Evolutionary conservation across 1,140 invertebrate genomes (phyloP).

Genomic region (Yoshiicerus persimilis): DNA sequence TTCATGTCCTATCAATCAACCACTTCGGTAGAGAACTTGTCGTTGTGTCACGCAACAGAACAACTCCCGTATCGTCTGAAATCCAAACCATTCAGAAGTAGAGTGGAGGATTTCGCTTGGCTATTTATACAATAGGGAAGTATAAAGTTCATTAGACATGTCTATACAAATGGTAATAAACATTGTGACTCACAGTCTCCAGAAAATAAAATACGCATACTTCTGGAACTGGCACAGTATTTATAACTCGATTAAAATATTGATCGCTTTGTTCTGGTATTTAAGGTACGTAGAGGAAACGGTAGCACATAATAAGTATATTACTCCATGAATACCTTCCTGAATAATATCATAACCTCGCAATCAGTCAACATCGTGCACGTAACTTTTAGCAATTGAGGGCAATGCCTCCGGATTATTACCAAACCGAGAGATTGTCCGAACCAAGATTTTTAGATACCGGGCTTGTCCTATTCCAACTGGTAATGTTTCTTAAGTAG

Average conservation of each 20-base stretch:
- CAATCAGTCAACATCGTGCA: neutral
- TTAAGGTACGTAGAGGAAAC: neutral
- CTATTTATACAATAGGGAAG: no score
- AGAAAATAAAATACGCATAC: neutral
- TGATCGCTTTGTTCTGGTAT: neutral
- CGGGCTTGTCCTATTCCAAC: neutral
- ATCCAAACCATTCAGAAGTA: no score
- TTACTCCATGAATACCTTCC: neutral
- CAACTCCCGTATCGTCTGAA: no score
- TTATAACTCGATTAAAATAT: neutral
- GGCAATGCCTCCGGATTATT: neutral
- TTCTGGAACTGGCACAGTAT: neutral
- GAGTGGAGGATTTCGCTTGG: no score
- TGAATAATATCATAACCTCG: neutral
- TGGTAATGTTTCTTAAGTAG: neutral
- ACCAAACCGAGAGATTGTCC: neutral
- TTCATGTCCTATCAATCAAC: neutral
- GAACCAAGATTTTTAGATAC: neutral
- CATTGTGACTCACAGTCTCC: neutral
- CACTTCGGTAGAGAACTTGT: neutral
- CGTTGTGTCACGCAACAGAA: no score
- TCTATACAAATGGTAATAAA: no score
- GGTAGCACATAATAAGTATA: neutral
- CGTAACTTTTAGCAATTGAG: neutral
- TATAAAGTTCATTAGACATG: no score